Base-by-base conservation (phyloP, 2,888 invertebrate genomes). In the Xestia ashworthii region DNA sequence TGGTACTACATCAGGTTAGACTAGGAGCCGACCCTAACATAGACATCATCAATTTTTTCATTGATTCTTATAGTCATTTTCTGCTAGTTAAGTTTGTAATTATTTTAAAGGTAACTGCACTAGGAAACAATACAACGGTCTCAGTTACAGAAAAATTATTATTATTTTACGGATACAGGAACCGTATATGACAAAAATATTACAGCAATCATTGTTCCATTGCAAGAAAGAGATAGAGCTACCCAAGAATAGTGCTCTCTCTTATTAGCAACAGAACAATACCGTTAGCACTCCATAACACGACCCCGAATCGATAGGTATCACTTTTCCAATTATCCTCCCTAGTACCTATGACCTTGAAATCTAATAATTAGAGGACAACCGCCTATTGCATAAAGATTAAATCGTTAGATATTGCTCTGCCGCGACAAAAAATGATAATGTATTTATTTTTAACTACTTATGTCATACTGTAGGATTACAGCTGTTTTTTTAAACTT, bases 361-460 rank as follows among this genome's bases (percentile, higher is more conserved):
- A 81, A 75, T 60, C 32, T 48, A 44, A 60, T 82, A 55, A 83
- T 48, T n/a, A 78, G 3, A 78, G 3, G 1, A 55, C 32, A 77
- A 25, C 53, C 14, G 6, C 3, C n/a, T 14, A 16, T 41, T 53
- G 19, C 32, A 41, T 60, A 4, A 3, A n/a, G 44, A n/a, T 65
- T 65, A 4, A 65, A 65, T n/a, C 44, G 6, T n/a, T 65, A n/a
- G 8, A 65, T 14, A 16, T 4, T 16, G 9, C 32, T 32, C 8
- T 60, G 16, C 16, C 0, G 60, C 16, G 4, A 60, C 32, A 16
- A 60, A 32, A 55, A 60, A 9, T 48, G 16, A 19, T 8, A 32
- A 32, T 32, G 32, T 32, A 1, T 32, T 32, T 32, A 32, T 32
- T 32, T 1, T 2, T 1, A 32, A 32, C 32, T 32, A 32, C 1